Evolutionary conservation across 2,113 vertebrate genomes (phyloP), one percentile per base, ranked within the genome.

Genomic region (Notechis scutatus): DNA sequence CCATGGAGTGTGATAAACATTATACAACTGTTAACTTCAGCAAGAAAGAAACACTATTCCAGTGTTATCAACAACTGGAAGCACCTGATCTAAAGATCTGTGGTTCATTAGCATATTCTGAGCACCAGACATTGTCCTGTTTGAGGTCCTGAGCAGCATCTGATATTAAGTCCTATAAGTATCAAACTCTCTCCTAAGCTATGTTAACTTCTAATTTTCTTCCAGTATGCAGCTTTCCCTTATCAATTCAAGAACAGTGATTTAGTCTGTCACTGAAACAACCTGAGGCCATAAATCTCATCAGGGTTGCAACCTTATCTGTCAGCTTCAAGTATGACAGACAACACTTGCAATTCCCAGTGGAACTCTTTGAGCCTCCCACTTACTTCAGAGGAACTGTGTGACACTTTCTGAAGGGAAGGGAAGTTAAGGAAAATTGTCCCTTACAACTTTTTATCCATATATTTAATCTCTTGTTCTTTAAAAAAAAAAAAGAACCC

Each of bases 201-300:
- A 15, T 54, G 45, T 55, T 59, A 89, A 34, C 47, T 91, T 24
- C 74, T 91, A 89, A 93, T 86, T 85, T 88, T 61, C 42, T n/a
- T 92, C 87, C 91, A n/a, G 52, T 89, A 56, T 87, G 57, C 50
- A 26, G 24, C 56, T 85, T 86, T 39, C 12, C 23, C 56, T 12
- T 45, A 5, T 7, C 0, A n/a, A 15, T 57, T 47, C 0, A 0
- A 86, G 61, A 5, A 59, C 20, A 0, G 7, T 59, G 5, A 2
- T 92, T 88, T 85, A 90, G 55, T 88, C 90, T 34, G 0, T 29
- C 74, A 12, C 29, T 87, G 55, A 0, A 39, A 90, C 24, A 92
- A 11, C 0, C 1, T 21, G 29, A 94, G 64, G 81, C 87, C 87
- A 90, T 87, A 90, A 61, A 86, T 91, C 94, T 88, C 91, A 21